These are phyloP conservation scores for Brachyhypopomus gauderio DNA, from an alignment of 2,113 vertebrate species.

Conservation along the genomic window DNA sequence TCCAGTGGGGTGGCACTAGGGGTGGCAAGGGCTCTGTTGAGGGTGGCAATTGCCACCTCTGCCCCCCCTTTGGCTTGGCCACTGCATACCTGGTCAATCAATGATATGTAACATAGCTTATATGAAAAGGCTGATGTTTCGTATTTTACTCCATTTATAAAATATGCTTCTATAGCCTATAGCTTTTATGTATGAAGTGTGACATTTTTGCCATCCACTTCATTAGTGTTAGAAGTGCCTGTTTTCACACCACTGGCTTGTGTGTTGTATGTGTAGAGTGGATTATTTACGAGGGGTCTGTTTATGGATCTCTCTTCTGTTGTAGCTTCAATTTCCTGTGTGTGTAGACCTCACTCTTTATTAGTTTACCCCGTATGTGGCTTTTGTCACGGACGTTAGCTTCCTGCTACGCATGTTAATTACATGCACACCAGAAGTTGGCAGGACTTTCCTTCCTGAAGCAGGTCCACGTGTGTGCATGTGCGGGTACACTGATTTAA, in stretches of 20 bases:
- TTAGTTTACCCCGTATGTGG: background rate
- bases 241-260: background rate
- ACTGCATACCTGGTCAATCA: too few relatives aligned
- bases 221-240: background rate
- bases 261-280: background rate
- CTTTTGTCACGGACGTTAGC: background rate
- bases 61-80: too few relatives aligned
- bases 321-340: background rate
- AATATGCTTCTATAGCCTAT: too few relatives aligned
- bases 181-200: too few relatives aligned
- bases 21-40: too few relatives aligned
- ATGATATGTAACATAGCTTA: too few relatives aligned
- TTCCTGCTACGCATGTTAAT: constrained; percentile 34
- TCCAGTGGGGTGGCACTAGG: too few relatives aligned
- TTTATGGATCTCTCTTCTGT: background rate
- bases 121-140: too few relatives aligned
- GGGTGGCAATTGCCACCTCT: too few relatives aligned
- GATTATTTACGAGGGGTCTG: background rate
- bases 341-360: background rate
- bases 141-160: too few relatives aligned
- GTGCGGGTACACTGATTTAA: background rate
- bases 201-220: too few relatives aligned
- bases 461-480: background rate
- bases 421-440: background rate
- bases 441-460: constrained; percentile 19